Percentiles rank a stretch among this genome's conserved stretches.
Evolutionary conservation across 2,888 invertebrate genomes (phyloP).

Genomic region (Entomobrya proxima): DNA sequence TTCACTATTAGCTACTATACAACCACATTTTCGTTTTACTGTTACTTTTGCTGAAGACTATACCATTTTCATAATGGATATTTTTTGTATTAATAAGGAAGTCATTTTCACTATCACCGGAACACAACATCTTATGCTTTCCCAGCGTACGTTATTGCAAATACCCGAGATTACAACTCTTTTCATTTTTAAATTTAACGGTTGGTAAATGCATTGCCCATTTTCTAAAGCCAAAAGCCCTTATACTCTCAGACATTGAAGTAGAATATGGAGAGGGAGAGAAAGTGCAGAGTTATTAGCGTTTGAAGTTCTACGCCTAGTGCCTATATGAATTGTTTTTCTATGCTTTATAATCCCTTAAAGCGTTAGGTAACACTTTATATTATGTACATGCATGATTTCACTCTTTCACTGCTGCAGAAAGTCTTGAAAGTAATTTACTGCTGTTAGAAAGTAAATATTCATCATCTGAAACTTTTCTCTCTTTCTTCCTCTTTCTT

Average conservation of each 20-base stretch:
- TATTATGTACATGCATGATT: conserved; percentile 53
- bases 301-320: conserved; percentile 16
- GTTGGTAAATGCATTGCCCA: neutral
- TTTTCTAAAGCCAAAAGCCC: neutral
- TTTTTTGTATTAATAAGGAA: conserved; percentile 24
- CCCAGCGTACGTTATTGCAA: conserved; percentile 13
- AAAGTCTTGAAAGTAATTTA: conserved; percentile 67
- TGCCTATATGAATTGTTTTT: neutral
- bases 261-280: too few species aligned
- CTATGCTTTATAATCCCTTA: conserved; percentile 36
- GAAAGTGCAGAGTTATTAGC: conserved; percentile 28
- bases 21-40: conserved; percentile 35
- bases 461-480: conserved; percentile 63
- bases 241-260: too few species aligned
- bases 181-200: conserved; percentile 1
- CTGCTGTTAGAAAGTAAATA: conserved; percentile 67
- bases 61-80: conserved; percentile 1
- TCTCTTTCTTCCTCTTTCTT: conserved; percentile 19
- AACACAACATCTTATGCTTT: conserved; percentile 35
- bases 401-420: conserved; percentile 50
- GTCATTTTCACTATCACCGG: conserved; percentile 51
- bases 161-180: conserved; percentile 14
- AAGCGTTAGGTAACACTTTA: conserved; percentile 27
- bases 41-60: conserved; percentile 7
- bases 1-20: neutral